Evolutionary conservation across 2,797 vertebrate species (phyloP), one percentile per base, ranked within the genome.

Genomic region (Macrochelys suwanniensis): DNA sequence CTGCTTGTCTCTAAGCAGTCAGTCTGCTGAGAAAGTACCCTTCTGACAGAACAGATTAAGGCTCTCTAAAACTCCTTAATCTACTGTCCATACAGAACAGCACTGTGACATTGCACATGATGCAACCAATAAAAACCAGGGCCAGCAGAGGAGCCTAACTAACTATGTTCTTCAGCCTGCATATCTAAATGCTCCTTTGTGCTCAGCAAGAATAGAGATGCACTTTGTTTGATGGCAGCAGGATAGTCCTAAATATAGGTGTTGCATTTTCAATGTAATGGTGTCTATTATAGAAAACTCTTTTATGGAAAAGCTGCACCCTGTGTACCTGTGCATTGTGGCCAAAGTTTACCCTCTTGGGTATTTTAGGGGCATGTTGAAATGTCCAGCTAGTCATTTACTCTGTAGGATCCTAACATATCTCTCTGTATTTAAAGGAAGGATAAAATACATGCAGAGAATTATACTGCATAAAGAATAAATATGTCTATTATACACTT

Each of bases 41-140:
- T 85, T 91, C 90, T 97, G 97, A 95, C 92, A 96, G 90, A 93
- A 83, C 82, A 91, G 91, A 96, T 96, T 92, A 97, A 92, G 88
- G 56, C 89, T 95, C 54, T 78, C 57, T 50, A 80, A 94, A 96
- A 91, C 26, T 95, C 93, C 94, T 95, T 97, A 97, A 95, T 94
- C 91, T 94, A 26, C 76, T 95, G 87, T 37, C 95, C 76, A 2
- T n/a, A 82, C 1, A 31, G 54, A 93, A 79, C 87, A 93, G 45
- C 0, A 1, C 42, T 45, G 59, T 42, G 51, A 51, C 84, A 85
- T 33, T 11, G 1, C 31, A 31, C 19, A 2, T 0, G 19, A 81
- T 76, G 56, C 76, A 49, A 21, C 80, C 82, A 85, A 3, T 71
- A 87, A 90, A 90, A 93, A 81, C 89, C 45, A 86, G 87, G 82